Base-by-base conservation (phyloP, 1,140 invertebrate species). In the Achatina immaculata region DNA sequence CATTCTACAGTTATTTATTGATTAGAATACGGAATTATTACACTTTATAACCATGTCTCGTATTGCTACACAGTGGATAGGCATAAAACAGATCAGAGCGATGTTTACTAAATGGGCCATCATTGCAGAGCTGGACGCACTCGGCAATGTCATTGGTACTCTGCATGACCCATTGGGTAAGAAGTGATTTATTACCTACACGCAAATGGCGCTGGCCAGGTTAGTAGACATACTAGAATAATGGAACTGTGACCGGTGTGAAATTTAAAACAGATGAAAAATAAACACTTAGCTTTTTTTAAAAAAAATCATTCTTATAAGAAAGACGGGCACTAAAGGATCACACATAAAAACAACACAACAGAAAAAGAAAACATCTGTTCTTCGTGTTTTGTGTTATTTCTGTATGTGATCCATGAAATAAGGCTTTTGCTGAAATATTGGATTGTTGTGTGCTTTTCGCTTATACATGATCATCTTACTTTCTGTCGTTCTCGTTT, bases 151-250 rank as follows among this genome's bases (percentile, higher is more conserved):
- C 24, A 11, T 74, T 14, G 24, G 16, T 24, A 28, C 72, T 24
- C n/a, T 74, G 24, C 72, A 74, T 34, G 72, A 74, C 31, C 72
- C 72, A 7, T 9, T 21, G 45, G 72, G 72, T 74, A 19, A 74
- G 68, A 9, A 9, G 21, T 21, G 19, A 38, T 16, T 31, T 68
- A 28, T 34, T n/a, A 68, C 34, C 14, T 34, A 31, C 11, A 14
- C 11, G 11, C 34, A 68, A 11, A 16, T 68, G 21, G 11, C 31
- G 65, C 34, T 68, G 65, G 24, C 24, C 48, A 51, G 24, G 48
- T 51, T 51, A 24, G 48, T 11, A 51, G 48, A 51, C 11, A 51
- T 14, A 51, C 11, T 51, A 51, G 24, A 51, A 51, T 51, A 24
- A 14, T 31, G 11, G 14, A 28, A 16, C 34, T 11, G 31, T 14